Evolutionary conservation across 2,797 vertebrate species (phyloP).

Genomic region (Capromys pilorides): DNA sequence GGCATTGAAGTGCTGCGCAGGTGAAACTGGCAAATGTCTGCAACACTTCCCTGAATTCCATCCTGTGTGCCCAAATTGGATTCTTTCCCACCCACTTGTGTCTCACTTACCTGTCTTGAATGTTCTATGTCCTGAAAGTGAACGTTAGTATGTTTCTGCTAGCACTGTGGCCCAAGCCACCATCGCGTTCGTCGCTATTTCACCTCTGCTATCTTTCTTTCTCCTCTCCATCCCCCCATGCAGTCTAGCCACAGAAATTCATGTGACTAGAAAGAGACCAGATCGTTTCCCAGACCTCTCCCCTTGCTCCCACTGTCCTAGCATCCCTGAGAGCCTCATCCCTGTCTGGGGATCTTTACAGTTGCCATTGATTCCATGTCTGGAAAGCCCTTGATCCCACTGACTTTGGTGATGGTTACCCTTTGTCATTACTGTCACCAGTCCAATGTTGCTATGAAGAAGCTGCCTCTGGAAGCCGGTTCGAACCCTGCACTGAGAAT

Average conservation of each 20-base stretch:
- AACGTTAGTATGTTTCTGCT: background rate
- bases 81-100: background rate
- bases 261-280: background rate
- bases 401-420: background rate
- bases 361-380: background rate
- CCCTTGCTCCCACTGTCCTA: background rate
- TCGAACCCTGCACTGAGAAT: background rate
- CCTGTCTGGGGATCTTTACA: background rate
- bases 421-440: background rate
- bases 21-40: background rate
- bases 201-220: background rate
- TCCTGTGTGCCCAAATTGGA: background rate
- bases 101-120: background rate
- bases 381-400: background rate
- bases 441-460: constrained; percentile 2
- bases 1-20: background rate
- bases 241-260: background rate
- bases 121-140: background rate
- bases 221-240: background rate
- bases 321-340: background rate
- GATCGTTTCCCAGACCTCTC: background rate
- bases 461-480: background rate
- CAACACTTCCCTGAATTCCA: background rate
- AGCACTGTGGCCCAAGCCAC: background rate
- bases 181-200: background rate